These are phyloP conservation scores for Eulimnadia texana DNA, from an alignment of 1,140 invertebrate genomes.

Conservation along the genomic window DNA sequence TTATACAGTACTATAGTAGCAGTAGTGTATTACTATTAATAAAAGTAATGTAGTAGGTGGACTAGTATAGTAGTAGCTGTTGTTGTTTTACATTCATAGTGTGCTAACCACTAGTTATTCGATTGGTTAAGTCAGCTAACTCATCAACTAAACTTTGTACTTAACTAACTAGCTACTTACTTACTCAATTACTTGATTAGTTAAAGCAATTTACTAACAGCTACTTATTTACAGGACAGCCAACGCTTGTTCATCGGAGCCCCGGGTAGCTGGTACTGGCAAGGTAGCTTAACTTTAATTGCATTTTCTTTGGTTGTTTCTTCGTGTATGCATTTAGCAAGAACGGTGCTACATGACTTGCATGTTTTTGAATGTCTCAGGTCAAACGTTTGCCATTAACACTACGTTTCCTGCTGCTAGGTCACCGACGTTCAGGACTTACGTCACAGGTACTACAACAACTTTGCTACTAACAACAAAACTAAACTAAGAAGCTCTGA, in stretches of 20 bases:
- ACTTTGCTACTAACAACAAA: not conserved
- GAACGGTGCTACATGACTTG: too few species aligned
- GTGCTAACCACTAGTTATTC: too few species aligned
- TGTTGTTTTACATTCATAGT: too few species aligned
- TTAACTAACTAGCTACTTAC: not conserved
- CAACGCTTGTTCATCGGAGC: slow-evolving; percentile 76
- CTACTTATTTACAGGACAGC: slow-evolving; percentile 47
- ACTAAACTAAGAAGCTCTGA: not conserved
- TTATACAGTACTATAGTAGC: too few species aligned
- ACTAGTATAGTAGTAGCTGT: too few species aligned
- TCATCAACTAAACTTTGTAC: too few species aligned
- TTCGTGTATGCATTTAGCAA: too few species aligned
- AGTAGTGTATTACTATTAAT: too few species aligned
- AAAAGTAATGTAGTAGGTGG: too few species aligned
- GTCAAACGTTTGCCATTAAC: slow-evolving; percentile 16
- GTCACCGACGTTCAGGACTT: slow-evolving; percentile 14
- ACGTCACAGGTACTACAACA: slow-evolving; percentile 13
- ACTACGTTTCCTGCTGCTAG: slow-evolving; percentile 12
- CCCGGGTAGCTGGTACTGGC: slow-evolving; percentile 93
- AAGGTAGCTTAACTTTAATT: slow-evolving; percentile 51
- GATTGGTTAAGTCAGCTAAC: too few species aligned
- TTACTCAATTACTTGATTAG: not conserved
- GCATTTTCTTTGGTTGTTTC: not conserved
- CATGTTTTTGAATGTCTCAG: slow-evolving; percentile 11
- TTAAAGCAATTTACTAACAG: slow-evolving; percentile 19